Base-by-base conservation (phyloP, 2,888 invertebrate genomes). In the Platycheirus albimanus region DNA sequence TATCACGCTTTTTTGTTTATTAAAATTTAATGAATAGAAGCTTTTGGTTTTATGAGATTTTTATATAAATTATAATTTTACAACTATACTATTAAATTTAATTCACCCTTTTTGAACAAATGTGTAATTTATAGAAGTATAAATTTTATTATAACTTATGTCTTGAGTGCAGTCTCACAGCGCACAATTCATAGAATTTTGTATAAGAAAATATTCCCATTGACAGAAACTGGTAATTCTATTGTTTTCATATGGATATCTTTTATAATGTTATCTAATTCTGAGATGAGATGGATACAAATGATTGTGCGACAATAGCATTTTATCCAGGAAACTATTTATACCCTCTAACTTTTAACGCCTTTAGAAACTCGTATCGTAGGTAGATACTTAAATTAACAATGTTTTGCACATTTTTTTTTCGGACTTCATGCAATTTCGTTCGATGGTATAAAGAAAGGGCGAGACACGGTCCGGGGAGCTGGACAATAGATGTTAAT, bases 201-300 rank as follows among this genome's bases (percentile, higher is more conserved):
- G 19, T 30, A 2, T 8, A 10, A 30, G 10, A 61, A 45, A 15
- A 45, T 33, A 52, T 78, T 83, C 83, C 78, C 78, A 83, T 74
- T 69, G 72, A 69, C 36, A 61, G 36, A 38, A 56, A 56, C 67
- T 78, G 69, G 43, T 78, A 83, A 83, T 83, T 83, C 83, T 74
- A 74, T 83, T 83, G 83, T 83, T 74, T 36, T 69, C 3, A 28
- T 47, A n/a, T 33, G 66, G 54, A 51, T 64, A 83, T 83, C 67
- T 63, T 54, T 47, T 67, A 8, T 13, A 6, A 30, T 11, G 3
- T 58, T 77, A 77, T 77, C 64, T 58, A 17, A 52, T 63, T 49
- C 28, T 30, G 33, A 43, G 43, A 66, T 58, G 58, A 52, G 70
- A 61, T 52, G 19, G 64, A 58, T 64, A 36, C 43, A 20, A 17